Percentiles rank a stretch among this genome's conserved stretches.
Evolutionary conservation across 2,797 vertebrate genomes (phyloP).

Genomic region (Brotogeris chrysoptera): DNA sequence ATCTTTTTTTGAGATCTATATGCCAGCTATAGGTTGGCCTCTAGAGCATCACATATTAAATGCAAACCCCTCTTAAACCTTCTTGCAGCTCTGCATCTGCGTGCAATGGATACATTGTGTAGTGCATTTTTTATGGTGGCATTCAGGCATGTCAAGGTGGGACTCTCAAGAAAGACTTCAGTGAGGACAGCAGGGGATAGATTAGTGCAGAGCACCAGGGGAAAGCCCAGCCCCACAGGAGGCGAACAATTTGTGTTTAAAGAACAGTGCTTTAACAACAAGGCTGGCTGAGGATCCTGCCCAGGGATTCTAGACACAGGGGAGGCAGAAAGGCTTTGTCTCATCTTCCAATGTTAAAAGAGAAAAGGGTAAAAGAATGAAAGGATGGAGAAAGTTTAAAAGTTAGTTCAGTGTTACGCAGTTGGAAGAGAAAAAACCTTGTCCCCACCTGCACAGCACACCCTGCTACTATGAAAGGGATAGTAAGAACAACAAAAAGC

Average conservation of each 20-base stretch:
- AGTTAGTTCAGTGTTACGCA: background rate
- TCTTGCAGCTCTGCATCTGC: background rate
- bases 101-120: fast-evolving
- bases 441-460: background rate
- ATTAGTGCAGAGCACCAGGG: background rate
- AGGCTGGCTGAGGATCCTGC: background rate
- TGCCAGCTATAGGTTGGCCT: background rate
- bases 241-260: background rate
- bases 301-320: background rate
- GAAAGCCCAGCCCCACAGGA: background rate
- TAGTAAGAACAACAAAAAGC: background rate
- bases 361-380: background rate
- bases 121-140: fast-evolving
- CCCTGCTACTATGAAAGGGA: background rate
- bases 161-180: background rate
- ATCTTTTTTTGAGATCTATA: background rate
- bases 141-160: background rate
- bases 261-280: background rate
- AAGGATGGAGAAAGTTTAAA: background rate
- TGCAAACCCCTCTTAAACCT: background rate
- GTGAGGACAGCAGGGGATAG: background rate
- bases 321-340: background rate
- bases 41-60: background rate
- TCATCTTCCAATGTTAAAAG: fast-evolving
- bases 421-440: background rate